A percentile compares a stretch with the other conserved stretches of the same genome.
Evolutionary conservation across 2,888 invertebrate genomes (phyloP).

Genomic region (Brachyopa scutellaris): DNA sequence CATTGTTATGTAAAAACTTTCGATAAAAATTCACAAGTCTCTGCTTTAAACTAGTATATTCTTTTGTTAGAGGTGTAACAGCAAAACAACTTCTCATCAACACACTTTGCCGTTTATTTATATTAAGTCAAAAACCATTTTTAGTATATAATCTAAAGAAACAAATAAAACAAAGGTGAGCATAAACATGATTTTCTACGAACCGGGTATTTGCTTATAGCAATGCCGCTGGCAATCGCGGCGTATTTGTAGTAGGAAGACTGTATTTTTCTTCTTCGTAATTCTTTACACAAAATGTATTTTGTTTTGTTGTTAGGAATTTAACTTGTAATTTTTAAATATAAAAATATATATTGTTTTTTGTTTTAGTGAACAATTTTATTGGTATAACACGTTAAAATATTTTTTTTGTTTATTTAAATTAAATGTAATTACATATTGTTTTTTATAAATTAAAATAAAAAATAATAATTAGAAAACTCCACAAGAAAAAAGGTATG

Average conservation of each 20-base stretch:
- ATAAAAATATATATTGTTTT: not conserved
- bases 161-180: slow-evolving; percentile 42
- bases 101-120: slow-evolving; percentile 24
- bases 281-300: slow-evolving; percentile 28
- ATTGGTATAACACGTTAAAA: slow-evolving; percentile 39
- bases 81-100: not conserved
- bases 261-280: slow-evolving; percentile 22
- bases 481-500: slow-evolving; percentile 68
- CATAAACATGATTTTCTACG: slow-evolving; percentile 25
- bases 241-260: slow-evolving; percentile 29
- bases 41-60: slow-evolving; percentile 6
- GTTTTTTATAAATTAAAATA: slow-evolving; percentile 32
- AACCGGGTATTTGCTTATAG: slow-evolving; percentile 32
- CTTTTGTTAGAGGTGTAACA: not conserved
- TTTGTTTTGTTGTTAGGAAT: slow-evolving; percentile 49
- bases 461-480: slow-evolving; percentile 41
- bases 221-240: slow-evolving; percentile 27
- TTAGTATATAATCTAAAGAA: not conserved
- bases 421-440: too few relatives aligned
- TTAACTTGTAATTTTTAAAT: slow-evolving; percentile 11
- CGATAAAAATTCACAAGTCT: slow-evolving; percentile 57
- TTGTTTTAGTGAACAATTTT: slow-evolving; percentile 28
- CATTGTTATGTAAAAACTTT: not conserved
- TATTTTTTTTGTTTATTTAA: slow-evolving; percentile 29
- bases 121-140: slow-evolving; percentile 11